Evolutionary conservation across 1,140 invertebrate genomes (phyloP).

Genomic region (Homarus americanus): DNA sequence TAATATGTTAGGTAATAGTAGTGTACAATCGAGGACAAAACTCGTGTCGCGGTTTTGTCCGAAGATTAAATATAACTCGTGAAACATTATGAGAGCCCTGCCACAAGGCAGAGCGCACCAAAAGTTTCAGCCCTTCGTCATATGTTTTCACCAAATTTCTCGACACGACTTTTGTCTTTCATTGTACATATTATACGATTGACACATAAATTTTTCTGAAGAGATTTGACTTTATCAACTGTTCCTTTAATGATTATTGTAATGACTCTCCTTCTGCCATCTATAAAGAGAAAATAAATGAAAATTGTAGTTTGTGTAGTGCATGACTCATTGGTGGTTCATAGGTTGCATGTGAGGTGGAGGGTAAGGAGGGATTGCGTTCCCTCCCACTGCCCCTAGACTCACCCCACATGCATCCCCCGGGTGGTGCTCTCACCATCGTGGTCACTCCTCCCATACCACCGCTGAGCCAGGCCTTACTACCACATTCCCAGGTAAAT

Average conservation of each 20-base stretch:
- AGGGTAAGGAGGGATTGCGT: slow-evolving; percentile 31
- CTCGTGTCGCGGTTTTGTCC: too few species aligned
- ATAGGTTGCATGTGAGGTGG: slow-evolving; percentile 68
- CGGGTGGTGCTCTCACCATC: slow-evolving; percentile 45
- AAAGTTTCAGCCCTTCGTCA: too few species aligned
- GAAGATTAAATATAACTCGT: too few species aligned
- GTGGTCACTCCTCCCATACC: slow-evolving; percentile 57
- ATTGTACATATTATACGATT: too few species aligned
- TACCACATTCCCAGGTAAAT: slow-evolving; percentile 35
- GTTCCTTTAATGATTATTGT: background rate
- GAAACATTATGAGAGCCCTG: too few species aligned
- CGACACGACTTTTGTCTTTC: too few species aligned
- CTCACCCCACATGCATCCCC: slow-evolving; percentile 36
- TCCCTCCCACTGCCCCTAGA: slow-evolving; percentile 18
- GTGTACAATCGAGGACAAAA: too few species aligned
- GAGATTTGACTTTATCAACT: background rate
- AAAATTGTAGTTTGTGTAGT: slow-evolving; percentile 32
- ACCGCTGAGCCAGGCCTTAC: slow-evolving; percentile 43
- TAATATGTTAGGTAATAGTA: too few species aligned
- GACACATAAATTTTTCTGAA: too few species aligned
- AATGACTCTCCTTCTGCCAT: background rate
- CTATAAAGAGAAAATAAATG: background rate
- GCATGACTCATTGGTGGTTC: slow-evolving; percentile 60
- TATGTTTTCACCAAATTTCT: too few species aligned
- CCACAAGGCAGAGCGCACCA: too few species aligned